These are phyloP conservation scores for Silurus asotus DNA, from an alignment of 2,113 vertebrate genomes.

Conservation along the genomic window DNA sequence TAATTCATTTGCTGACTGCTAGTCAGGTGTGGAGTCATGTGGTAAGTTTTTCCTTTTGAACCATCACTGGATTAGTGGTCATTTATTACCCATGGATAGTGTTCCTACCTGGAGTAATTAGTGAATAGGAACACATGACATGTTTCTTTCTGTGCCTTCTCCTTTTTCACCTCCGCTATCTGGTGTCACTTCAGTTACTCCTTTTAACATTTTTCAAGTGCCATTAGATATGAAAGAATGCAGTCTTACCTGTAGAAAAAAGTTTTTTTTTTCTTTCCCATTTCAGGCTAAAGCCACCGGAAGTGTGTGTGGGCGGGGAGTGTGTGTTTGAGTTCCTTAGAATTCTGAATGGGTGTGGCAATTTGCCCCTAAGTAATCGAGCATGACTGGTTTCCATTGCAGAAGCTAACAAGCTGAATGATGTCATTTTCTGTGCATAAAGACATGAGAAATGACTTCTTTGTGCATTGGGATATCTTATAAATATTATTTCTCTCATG, in stretches of 20 bases:
- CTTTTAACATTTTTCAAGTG: neutral
- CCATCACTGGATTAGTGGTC: neutral
- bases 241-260: slow-evolving; percentile 48
- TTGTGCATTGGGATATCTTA: neutral
- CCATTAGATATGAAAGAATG: slow-evolving; percentile 41
- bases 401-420: neutral
- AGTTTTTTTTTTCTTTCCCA: too few relatives aligned
- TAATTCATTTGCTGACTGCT: slow-evolving; percentile 1
- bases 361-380: neutral
- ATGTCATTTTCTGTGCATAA: slow-evolving; percentile 19
- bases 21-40: slow-evolving; percentile 20
- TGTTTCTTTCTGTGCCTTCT: neutral
- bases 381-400: neutral
- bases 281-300: neutral
- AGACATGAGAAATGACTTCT: neutral
- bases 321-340: slow-evolving; percentile 11
- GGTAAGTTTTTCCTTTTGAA: neutral
- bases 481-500: neutral
- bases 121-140: neutral
- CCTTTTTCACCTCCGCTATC: neutral
- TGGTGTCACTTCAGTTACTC: slow-evolving; percentile 1
- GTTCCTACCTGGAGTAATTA: neutral
- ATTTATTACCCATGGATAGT: neutral
- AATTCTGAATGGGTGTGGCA: slow-evolving; percentile 35
- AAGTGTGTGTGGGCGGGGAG: slow-evolving; percentile 10